Percentiles rank a stretch among this genome's conserved stretches.
Evolutionary conservation across 2,113 vertebrate genomes (phyloP).

Genomic region (Microcebus ravelobensis): DNA sequence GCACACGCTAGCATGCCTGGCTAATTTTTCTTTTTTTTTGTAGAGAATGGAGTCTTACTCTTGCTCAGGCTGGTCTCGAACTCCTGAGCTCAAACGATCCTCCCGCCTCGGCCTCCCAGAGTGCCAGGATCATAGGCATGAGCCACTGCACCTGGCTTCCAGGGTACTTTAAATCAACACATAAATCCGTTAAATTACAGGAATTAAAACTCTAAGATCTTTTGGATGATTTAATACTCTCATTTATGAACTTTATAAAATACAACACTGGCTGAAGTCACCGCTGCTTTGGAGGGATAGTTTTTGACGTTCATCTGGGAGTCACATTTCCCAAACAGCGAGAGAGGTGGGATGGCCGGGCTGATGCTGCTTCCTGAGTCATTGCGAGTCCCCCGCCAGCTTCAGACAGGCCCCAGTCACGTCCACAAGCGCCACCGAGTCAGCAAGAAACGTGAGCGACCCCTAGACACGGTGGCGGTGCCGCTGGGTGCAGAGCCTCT

Average conservation of each 20-base stretch:
- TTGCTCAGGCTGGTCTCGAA: too few species aligned
- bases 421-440: rapidly evolving
- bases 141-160: neutral
- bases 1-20: too few species aligned
- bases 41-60: too few species aligned
- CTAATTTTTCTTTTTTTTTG: too few species aligned
- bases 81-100: too few species aligned
- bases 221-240: slow-evolving; percentile 14
- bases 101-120: too few species aligned
- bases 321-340: neutral
- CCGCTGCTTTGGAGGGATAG: neutral
- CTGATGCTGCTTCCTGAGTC: neutral
- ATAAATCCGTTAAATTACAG: neutral
- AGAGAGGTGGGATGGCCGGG: neutral
- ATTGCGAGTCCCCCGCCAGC: neutral
- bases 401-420: neutral
- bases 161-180: slow-evolving; percentile 37
- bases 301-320: slow-evolving; percentile 18
- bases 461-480: neutral
- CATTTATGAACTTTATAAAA: slow-evolving; percentile 19
- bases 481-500: neutral
- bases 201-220: slow-evolving; percentile 10
- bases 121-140: too few species aligned
- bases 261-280: neutral
- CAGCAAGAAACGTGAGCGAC: neutral